Conservation (phyloP, 2,888 invertebrate genomes). For the Athalia cordata region DNA sequence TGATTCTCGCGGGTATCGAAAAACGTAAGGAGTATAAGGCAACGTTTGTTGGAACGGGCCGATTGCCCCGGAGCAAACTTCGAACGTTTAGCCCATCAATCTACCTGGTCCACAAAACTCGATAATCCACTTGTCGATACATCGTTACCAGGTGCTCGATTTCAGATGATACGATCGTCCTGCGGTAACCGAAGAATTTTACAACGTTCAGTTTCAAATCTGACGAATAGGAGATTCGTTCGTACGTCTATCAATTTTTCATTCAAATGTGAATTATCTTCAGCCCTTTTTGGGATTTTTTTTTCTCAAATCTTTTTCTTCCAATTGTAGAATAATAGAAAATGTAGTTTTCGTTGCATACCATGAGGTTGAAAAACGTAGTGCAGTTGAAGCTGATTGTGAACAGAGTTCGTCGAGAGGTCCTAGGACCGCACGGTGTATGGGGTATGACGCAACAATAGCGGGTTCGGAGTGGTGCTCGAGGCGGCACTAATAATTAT, state of each 20-base stretch:
- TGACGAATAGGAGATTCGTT: too few species aligned
- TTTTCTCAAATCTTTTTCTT: too few species aligned
- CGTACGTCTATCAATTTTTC: too few species aligned
- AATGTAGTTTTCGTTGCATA: too few species aligned
- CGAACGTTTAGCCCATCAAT: background rate
- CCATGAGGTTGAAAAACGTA: too few species aligned
- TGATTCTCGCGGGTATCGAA: background rate
- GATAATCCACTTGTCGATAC: background rate
- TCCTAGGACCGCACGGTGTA: background rate
- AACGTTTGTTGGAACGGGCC: background rate
- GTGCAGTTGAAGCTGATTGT: too few species aligned
- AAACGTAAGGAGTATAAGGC: background rate
- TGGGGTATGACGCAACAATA: slow-evolving; percentile 45
- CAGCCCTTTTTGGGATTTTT: too few species aligned
- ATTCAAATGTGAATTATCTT: too few species aligned
- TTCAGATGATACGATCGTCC: background rate
- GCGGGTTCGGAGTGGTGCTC: slow-evolving; percentile 62
- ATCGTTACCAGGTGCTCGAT: background rate
- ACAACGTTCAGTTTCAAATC: too few species aligned
- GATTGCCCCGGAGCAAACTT: slow-evolving; percentile 10
- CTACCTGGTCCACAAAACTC: slow-evolving; percentile 5
- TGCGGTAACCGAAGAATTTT: background rate
- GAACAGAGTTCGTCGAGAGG: background rate
- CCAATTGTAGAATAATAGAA: too few species aligned
- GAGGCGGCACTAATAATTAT: slow-evolving; percentile 70